Base-by-base conservation (phyloP, 2,888 invertebrate species). In the Cataglyphis albicans region DNA sequence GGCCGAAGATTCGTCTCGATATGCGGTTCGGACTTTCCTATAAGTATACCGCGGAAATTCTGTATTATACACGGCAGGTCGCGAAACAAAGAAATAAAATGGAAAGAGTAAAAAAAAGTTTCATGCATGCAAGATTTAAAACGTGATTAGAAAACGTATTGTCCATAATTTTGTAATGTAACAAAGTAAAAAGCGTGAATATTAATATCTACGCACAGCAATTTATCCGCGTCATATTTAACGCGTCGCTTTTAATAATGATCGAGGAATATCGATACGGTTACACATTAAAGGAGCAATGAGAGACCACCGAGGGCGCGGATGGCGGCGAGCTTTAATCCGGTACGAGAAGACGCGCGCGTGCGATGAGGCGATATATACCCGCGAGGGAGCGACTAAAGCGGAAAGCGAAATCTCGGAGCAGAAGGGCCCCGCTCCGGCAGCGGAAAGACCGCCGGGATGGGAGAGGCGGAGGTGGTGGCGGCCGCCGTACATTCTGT, bases 331-430 rank as follows among this genome's bases (percentile, higher is more conserved):
- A 55, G 63, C 83, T 85, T 84, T 83, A 67, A 80, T 70, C 59
- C 87, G 78, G 84, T 84, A 70, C 63, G 88, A 81, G 85, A 81
- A 86, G 84, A 81, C 86, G 87, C 87, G 91, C 90, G 92, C 88
- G 91, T 92, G 93, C 90, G 92, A 93, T 93, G 93, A 92, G 92
- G 91, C 94, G 93, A 93, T 93, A 91, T 88, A 86, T 38, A 81
- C 32, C 18, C 59, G 21, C 64, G 76, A 78, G 86, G 86, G 86
- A 91, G 92, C 93, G 93, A 94, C 92, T 88, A 91, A 92, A 91
- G 91, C 92, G 91, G 91, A 94, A 93, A 91, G 92, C 89, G 88
- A 91, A 91, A 92, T 92, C 88, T 85, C 86, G 52, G 52, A 74
- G 82, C 82, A 76, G 74, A 64, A 84, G 65, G 67, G 55, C 74